phyloP scores from a whole-genome alignment of 23 tunicate genomes.

The Ascidia mentula region DNA sequence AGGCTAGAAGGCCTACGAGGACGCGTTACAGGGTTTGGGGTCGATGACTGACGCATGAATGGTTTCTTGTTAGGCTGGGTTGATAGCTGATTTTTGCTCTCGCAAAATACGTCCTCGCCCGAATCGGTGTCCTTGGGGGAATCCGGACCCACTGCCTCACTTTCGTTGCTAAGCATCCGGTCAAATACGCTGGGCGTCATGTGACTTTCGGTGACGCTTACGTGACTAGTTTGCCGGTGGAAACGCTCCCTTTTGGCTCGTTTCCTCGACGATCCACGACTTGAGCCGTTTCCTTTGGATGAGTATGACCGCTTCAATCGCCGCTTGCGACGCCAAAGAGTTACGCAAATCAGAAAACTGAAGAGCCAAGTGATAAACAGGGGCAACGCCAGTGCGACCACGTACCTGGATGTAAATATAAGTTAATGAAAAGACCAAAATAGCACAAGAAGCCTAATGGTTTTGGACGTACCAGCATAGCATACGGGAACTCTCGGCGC shows the following conservation, averaged over 20 bases:
- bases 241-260: neutral
- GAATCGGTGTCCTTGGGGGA: neutral
- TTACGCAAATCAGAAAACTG: slow-evolving; percentile 64
- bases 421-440: too few relatives aligned
- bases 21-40: neutral
- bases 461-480: slow-evolving; percentile 48
- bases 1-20: slow-evolving; percentile 1
- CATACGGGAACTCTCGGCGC: neutral
- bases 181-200: neutral
- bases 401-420: too few relatives aligned
- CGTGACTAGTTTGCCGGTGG: slow-evolving; percentile 4
- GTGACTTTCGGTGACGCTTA: slow-evolving; percentile 15
- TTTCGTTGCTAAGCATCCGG: slow-evolving; percentile 10
- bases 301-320: slow-evolving; percentile 32
- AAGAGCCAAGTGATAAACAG: slow-evolving; percentile 78
- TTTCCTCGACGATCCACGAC: neutral
- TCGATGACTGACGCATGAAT: neutral
- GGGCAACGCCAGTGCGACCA: slow-evolving; percentile 56
- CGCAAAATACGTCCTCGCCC: neutral
- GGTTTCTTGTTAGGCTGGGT: neutral
- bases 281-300: neutral
- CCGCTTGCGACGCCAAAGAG: slow-evolving; percentile 61
- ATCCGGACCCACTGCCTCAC: neutral
- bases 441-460: neutral
- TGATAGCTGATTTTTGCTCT: neutral